phyloP scores from a whole-genome alignment of 2,888 invertebrate species.

The Cotesia congregata region DNA sequence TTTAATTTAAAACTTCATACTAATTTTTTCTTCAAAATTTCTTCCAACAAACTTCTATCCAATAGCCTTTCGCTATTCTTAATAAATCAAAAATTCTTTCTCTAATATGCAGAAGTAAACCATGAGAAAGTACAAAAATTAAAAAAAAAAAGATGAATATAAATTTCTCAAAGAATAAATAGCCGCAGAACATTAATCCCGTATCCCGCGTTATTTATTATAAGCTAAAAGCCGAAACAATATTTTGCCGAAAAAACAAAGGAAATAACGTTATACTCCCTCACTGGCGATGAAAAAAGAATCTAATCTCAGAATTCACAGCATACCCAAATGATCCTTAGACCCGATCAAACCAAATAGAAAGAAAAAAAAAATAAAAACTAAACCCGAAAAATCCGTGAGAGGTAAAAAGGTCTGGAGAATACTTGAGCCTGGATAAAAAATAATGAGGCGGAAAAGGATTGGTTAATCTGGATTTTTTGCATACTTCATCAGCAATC shows the following conservation, averaged over 20 bases:
- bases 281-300: constrained; percentile 26
- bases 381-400: neutral
- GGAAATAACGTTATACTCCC: neutral
- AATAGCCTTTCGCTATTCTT: no score
- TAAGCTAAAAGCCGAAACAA: neutral
- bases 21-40: no score
- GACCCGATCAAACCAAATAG: constrained; percentile 15
- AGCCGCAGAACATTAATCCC: no score
- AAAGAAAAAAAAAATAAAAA: neutral
- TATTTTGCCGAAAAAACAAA: neutral
- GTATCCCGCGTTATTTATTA: no score
- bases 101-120: no score
- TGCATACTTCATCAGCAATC: constrained; percentile 38
- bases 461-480: constrained; percentile 41
- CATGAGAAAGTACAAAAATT: no score
- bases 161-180: no score
- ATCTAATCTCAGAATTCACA: constrained; percentile 16
- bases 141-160: no score
- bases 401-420: neutral
- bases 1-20: no score
- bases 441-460: constrained; percentile 37
- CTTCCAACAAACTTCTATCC: no score
- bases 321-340: constrained; percentile 16
- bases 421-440: constrained; percentile 13
- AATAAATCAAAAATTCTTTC: no score